Base-by-base conservation (phyloP, 1,140 invertebrate species). In the Coenobita brevimanus region DNA sequence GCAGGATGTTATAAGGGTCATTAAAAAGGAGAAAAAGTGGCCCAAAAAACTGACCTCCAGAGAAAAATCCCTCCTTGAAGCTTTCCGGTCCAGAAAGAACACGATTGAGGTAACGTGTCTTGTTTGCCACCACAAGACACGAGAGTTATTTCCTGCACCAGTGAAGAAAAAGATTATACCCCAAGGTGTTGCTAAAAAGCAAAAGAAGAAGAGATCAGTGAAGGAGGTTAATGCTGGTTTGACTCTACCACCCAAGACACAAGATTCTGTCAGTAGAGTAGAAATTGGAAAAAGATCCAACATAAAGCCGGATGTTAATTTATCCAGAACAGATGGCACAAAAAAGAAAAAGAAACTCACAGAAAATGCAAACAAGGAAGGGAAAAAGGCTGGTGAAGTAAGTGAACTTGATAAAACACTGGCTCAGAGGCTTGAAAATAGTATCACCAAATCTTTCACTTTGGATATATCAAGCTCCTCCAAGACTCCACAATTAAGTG, bases 211-310 rank as follows among this genome's bases (percentile, higher is more conserved):
- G 79, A 81, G 43, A 41, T 41, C 8, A 6, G 62, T 64, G 36
- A 82, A 69, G 27, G 80, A 82, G 46, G 64, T 50, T 1, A 82
- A 82, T 33, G 80, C 80, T 27, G 80, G 80, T 36, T 15, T 81
- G 13, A 50, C 6, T 50, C 36, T 50, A 57, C 36, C 76, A 6
- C 43, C 60, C 41, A 50, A 24, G 41, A 24, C 36, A 8, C 33
- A 73, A 41, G 46, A 67, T 2, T 21, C 2, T 30, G 6, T 21
- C 30, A 30, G 2, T 33, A 27, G 27, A n/a, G n/a, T n/a, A n/a
- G n/a, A n/a, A n/a, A n/a, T n/a, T n/a, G n/a, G n/a, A n/a, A n/a
- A n/a, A n/a, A n/a, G n/a, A n/a, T n/a, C n/a, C n/a, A n/a, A n/a
- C n/a, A n/a, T 17, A 50, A 50, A 50, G 6, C 17, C 17, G 17